Evolutionary conservation across 2,113 vertebrate species (phyloP), one percentile per base, ranked within the genome.

Genomic region (Prinia subflava): DNA sequence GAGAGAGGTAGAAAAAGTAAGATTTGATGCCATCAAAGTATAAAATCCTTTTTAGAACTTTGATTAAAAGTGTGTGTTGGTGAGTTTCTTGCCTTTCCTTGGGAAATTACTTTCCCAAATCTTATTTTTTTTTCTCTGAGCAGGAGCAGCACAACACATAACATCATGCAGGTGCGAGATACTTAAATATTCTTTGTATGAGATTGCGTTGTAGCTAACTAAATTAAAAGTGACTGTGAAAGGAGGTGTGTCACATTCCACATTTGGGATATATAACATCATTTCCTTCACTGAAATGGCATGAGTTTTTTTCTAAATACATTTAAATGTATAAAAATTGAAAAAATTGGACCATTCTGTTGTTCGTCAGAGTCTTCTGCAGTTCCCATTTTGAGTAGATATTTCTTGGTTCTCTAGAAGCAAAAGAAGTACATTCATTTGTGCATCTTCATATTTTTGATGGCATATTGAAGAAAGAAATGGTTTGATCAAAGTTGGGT

Each of bases 401-500:
- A 74, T 84, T 89, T 78, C 39, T 9, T 3, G 2, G 27, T 42
- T 80, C 42, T 93, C 17, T 52, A 53, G 79, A 89, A 87, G 75
- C 15, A 71, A 96, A 92, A 44, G 53, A 60, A 87, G 28, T 10
- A 41, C 57, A 55, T 92, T 79, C 52, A 42, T 76, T 89, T 91
- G 39, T 81, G 46, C 33, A 18, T 83, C 71, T 86, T 90, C 35
- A 4, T 77, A 75, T 67, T 92, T 67, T 22, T 80, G 52, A 74
- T 77, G 68, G 67, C 63, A 87, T 86, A 68, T 67, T 5, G 35
- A 79, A 96, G 69, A 87, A 46, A 64, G 69, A 80, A 95, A 71
- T 79, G 16, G 64, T 64, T 95, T 96, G 86, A 95, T 97, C 91
- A 96, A 91, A 95, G 86, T 79, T 93, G 67, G 71, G 37, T 76